Conservation (phyloP, 2,888 invertebrate species). For the Tiliacea aurago region DNA sequence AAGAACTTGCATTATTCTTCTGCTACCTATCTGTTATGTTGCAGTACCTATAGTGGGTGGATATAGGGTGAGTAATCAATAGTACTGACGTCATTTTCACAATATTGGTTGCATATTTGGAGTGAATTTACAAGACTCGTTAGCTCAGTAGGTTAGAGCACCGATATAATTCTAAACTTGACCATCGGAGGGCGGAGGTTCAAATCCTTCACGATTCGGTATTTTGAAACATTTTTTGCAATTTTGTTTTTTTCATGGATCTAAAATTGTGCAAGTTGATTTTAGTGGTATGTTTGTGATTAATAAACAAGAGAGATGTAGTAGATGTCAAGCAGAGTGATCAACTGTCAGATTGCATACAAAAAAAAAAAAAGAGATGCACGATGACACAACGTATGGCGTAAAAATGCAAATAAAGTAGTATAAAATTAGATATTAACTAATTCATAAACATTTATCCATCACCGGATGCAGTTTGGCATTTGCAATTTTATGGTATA, state of each 20-base stretch:
- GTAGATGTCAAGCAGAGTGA: not conserved
- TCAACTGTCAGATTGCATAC: too few relatives aligned
- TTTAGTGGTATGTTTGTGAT: not conserved
- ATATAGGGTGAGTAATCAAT: not conserved
- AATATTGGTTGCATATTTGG: not conserved
- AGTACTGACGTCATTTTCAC: constrained; percentile 1
- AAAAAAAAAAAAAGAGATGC: too few relatives aligned
- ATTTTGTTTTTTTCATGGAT: not conserved
- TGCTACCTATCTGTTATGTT: not conserved
- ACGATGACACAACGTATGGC: too few relatives aligned
- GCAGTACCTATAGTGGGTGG: not conserved
- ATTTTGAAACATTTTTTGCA: not conserved
- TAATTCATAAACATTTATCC: too few relatives aligned
- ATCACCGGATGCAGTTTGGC: too few relatives aligned
- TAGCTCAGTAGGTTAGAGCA: constrained; percentile 33
- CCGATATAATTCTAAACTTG: not conserved
- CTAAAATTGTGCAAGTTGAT: not conserved
- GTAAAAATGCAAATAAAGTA: too few relatives aligned
- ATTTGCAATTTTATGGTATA: too few relatives aligned
- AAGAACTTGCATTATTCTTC: not conserved
- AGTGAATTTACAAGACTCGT: not conserved
- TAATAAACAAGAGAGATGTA: not conserved
- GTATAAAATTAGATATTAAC: too few relatives aligned
- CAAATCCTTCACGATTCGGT: constrained; percentile 18
- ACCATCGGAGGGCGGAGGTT: constrained; percentile 35